Evolutionary conservation across 2,888 invertebrate genomes (phyloP), one percentile per base, ranked within the genome.

Genomic region (Gari tellinella): DNA sequence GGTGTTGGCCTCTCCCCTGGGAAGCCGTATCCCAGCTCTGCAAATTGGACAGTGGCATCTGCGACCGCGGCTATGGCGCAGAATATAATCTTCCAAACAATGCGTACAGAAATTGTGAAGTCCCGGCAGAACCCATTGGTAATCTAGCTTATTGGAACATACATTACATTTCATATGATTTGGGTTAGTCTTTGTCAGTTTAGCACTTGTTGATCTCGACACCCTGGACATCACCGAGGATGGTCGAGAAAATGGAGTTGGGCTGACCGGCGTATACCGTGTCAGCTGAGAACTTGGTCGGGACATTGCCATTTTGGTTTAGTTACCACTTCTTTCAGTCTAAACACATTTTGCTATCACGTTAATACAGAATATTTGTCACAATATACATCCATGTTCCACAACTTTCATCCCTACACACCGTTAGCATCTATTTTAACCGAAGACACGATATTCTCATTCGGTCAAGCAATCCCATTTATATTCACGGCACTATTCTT

Each of bases 61-160:
- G 21, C 69, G 65, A 3, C 73, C 73, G 1, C 78, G 66, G 48
- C 78, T 78, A 38, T 78, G 78, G 14, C 78, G 53, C 7, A 78
- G 53, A 15, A 78, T 72, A 25, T 78, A 78, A 57, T 78, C 70
- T 49, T 78, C 78, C 17, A 78, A 41, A 61, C 78, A 78, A 25
- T 70, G 62, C 8, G 73, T 70, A 46, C 78, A 78, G 49, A 78
- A 78, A 45, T 78, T 78, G 45, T 78, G 78, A 15, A 78, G 51
- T n/a, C 78, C 78, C 10, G 78, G 78, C n/a, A 78, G 51, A 17
- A 78, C 37, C 78, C 78, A 78, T 40, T 78, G 72, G 45, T 78
- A 78, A 25, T 78, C 78, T 40, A 78, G 38, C 21, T 72, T 66
- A 15, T 73, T 78, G 23, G 64, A 55, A 48, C 78, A 78, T 1